Base-by-base conservation (phyloP, 2,888 invertebrate species). In the Carcina quercana region DNA sequence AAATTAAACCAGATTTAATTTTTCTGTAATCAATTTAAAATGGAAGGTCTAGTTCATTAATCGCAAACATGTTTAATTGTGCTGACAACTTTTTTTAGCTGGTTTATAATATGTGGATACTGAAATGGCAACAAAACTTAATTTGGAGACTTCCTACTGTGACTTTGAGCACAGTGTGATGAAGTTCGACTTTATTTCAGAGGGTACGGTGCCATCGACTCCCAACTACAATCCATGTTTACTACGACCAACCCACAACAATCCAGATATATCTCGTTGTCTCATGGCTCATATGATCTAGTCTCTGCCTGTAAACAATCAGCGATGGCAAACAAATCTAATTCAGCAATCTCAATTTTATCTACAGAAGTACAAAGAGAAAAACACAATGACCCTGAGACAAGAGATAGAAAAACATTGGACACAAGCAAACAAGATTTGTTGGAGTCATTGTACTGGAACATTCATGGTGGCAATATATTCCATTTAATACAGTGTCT, bases 241-340 rank as follows among this genome's bases (percentile, higher is more conserved):
- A 65, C 82, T 72, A 47, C 82, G 79, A 47, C 79, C 83, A 58
- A 85, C 85, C 50, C 85, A 85, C 83, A 83, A 82, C 80, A 85
- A 87, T 60, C 87, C 87, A 60, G 87, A 87, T 68, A 84, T 86
- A 66, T 86, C 87, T 70, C 86, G 87, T 68, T 86, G 86, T 79
- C 84, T 87, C 75, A 86, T 87, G 87, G 86, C 84, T 62, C 87
- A 87, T 70, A 87, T 86, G 80, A 84, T 87, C 58, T 87, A 86
- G 78, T 60, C 57, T 67, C 59, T 57, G 33, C 29, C 39, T 35
- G 21, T 40, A 42, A 42, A 55, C 52, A 54, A 32, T 51, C 43
- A 50, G 39, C 36, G 50, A 44, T 42, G 50, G 46, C 41, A 48
- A 40, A 47, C 24, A 39, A 53, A 44, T 62, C 62, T 78, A 68